These are phyloP conservation scores for Erebia ligea DNA, from an alignment of 2,888 invertebrate species.

Conservation along the genomic window DNA sequence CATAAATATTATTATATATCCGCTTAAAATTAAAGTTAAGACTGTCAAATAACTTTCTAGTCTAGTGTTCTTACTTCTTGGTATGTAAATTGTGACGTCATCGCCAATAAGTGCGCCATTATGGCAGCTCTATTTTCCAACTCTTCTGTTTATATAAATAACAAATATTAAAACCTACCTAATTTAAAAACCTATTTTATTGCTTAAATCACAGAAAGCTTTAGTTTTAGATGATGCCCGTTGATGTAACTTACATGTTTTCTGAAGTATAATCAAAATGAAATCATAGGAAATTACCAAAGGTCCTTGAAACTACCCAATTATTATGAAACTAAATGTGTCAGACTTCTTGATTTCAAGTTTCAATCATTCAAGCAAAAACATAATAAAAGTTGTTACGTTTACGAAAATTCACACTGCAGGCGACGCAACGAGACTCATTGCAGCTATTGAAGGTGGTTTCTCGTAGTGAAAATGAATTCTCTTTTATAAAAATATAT, in stretches of 20 bases:
- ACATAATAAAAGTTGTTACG: neutral
- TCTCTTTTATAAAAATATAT: too few relatives aligned
- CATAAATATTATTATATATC: neutral
- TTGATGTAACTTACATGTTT: neutral
- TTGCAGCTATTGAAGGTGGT: neutral
- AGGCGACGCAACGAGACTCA: slow-evolving; percentile 15
- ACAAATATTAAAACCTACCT: too few relatives aligned
- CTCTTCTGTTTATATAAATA: neutral
- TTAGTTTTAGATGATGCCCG: neutral
- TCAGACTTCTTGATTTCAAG: neutral
- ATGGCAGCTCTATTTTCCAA: neutral
- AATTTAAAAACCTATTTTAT: neutral
- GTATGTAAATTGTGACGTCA: neutral
- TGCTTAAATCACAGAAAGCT: neutral
- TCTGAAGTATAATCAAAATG: neutral
- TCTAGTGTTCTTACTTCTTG: too few relatives aligned
- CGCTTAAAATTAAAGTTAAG: neutral
- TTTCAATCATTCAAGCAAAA: neutral
- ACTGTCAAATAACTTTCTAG: neutral
- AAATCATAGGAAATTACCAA: too few relatives aligned
- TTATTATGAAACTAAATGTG: slow-evolving; percentile 27
- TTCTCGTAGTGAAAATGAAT: neutral
- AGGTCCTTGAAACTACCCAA: slow-evolving; percentile 1
- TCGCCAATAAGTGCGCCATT: neutral
- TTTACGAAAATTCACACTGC: neutral